phyloP scores from a whole-genome alignment of 2,113 vertebrate genomes.

The Jacana jacana region DNA sequence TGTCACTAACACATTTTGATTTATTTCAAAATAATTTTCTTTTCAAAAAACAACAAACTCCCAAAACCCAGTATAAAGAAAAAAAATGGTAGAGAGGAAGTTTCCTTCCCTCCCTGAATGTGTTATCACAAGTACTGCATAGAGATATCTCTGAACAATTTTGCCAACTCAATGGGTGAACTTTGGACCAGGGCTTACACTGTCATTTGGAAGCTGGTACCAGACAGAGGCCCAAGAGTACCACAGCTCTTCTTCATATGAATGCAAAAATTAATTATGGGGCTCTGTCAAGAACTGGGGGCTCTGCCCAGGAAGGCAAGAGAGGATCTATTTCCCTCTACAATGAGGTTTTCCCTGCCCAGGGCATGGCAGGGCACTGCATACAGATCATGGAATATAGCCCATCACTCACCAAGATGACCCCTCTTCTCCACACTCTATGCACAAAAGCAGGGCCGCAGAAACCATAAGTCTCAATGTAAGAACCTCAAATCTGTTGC shows the following conservation, averaged over 20 bases:
- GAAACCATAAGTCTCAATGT: neutral
- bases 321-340: neutral
- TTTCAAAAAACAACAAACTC: neutral
- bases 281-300: neutral
- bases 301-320: neutral
- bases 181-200: neutral
- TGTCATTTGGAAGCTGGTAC: neutral
- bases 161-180: neutral
- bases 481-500: neutral
- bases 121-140: neutral
- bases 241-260: neutral
- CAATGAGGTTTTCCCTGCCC: neutral
- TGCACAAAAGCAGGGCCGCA: neutral
- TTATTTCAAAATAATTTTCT: neutral
- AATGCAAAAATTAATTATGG: neutral
- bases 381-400: neutral
- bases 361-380: neutral
- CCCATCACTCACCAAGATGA: neutral
- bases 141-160: neutral
- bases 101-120: neutral
- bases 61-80: neutral
- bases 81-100: neutral
- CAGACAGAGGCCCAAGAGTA: neutral
- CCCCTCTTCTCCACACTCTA: accelerated
- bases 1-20: neutral